Percentiles rank a stretch among this genome's conserved stretches.
Evolutionary conservation across 2,888 invertebrate genomes (phyloP).

Genomic region (Megalurothrips usitatus): DNA sequence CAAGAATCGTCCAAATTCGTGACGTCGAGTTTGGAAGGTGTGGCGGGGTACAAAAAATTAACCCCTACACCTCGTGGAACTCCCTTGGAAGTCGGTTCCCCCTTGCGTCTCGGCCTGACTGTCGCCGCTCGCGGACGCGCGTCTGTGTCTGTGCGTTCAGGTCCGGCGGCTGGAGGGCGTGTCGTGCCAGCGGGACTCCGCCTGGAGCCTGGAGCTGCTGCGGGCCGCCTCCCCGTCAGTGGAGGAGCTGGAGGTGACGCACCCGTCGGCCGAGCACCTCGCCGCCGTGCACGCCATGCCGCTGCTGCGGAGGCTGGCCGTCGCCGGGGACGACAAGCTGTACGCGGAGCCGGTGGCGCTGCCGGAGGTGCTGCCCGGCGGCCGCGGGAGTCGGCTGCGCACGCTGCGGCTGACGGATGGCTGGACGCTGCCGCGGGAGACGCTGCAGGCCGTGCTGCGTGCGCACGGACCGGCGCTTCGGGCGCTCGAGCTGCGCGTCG

Average conservation of each 20-base stretch:
- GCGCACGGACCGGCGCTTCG: background rate
- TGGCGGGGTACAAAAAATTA: too few species aligned
- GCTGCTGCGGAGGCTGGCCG: background rate
- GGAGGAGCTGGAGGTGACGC: background rate
- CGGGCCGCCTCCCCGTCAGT: background rate
- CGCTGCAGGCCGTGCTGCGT: background rate
- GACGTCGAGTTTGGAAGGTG: too few species aligned
- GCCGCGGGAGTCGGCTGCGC: background rate
- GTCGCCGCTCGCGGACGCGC: too few species aligned
- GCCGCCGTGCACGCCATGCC: background rate
- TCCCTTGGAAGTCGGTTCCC: too few species aligned
- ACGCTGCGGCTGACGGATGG: background rate
- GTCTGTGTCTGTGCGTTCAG: background rate
- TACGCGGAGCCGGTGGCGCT: background rate
- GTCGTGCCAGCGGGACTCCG: background rate
- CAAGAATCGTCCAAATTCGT: too few species aligned
- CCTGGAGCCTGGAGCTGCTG: background rate
- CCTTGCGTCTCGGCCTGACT: too few species aligned
- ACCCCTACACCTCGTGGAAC: too few species aligned
- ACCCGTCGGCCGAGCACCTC: background rate
- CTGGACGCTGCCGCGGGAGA: background rate
- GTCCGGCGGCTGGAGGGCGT: background rate
- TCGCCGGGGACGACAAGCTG: background rate
- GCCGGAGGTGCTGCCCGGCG: background rate
- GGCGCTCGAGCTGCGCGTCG: background rate